These are phyloP conservation scores for Eulacestoma nigropectus DNA, from an alignment of 2,113 vertebrate genomes.

Conservation along the genomic window DNA sequence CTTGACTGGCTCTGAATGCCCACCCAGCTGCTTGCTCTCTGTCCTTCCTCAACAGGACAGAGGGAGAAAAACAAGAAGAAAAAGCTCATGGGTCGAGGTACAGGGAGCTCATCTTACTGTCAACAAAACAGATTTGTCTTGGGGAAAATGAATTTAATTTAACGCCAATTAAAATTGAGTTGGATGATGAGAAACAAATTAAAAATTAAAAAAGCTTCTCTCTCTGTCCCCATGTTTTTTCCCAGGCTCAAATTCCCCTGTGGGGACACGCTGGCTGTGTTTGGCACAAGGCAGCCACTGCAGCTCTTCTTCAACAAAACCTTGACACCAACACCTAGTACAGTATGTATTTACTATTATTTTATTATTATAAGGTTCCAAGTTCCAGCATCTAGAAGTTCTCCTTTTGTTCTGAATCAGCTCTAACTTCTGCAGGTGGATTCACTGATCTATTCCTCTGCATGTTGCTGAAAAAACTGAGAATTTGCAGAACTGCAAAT, in stretches of 20 bases:
- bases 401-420: neutral
- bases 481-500: neutral
- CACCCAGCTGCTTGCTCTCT: neutral
- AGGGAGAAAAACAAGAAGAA: neutral
- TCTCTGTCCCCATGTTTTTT: rapidly evolving
- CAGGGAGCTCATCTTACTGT: neutral
- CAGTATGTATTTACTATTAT: neutral
- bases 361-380: neutral
- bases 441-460: neutral
- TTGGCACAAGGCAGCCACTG: rapidly evolving
- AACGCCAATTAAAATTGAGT: neutral
- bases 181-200: neutral
- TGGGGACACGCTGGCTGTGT: neutral
- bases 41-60: neutral
- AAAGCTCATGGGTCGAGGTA: rapidly evolving
- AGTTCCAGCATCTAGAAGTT: neutral
- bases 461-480: neutral
- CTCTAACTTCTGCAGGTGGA: neutral
- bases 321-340: neutral
- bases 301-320: neutral
- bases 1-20: neutral
- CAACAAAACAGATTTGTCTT: neutral
- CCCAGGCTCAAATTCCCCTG: neutral
- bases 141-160: neutral
- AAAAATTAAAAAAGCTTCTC: neutral